Conservation (phyloP, 64 coral and sea anemone genomes). For the Trachythela sp. region DNA sequence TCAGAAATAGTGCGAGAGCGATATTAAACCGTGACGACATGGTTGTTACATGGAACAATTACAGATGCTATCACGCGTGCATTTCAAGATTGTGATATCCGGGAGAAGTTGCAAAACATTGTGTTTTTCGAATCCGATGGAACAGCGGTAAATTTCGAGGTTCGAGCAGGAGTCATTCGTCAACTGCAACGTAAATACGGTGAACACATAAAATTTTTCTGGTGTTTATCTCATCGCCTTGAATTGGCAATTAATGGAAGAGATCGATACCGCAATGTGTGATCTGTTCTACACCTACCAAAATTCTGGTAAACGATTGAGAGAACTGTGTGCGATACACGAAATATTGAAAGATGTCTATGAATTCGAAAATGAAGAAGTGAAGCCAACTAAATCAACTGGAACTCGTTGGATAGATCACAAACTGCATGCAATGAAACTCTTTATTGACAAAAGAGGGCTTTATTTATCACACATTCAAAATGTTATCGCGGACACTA, state of each 20-base stretch:
- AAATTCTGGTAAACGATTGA: conserved; percentile 45
- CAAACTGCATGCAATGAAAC: conserved; percentile 53
- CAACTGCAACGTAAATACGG: conserved; percentile 33
- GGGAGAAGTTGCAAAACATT: too few species aligned
- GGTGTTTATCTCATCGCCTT: conserved; percentile 46
- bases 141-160: too few species aligned
- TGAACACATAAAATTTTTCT: conserved; percentile 50
- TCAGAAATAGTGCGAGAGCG: too few species aligned
- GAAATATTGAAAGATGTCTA: conserved; percentile 52
- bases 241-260: conserved; percentile 54
- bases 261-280: conserved; percentile 33
- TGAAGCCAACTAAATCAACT: conserved; percentile 55
- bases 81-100: too few species aligned
- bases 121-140: too few species aligned
- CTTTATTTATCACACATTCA: conserved; percentile 60
- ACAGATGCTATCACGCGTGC: too few species aligned
- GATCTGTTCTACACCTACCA: conserved; percentile 54
- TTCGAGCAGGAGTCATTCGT: conserved; percentile 54
- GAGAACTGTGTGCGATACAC: conserved; percentile 44
- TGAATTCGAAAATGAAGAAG: conserved; percentile 49
- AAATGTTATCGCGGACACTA: conserved; percentile 55
- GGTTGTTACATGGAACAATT: too few species aligned
- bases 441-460: conserved; percentile 47
- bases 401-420: conserved; percentile 62
- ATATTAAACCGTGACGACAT: too few species aligned